Conservation (phyloP, 2,888 invertebrate genomes). For the Malthinus flaveolus region DNA sequence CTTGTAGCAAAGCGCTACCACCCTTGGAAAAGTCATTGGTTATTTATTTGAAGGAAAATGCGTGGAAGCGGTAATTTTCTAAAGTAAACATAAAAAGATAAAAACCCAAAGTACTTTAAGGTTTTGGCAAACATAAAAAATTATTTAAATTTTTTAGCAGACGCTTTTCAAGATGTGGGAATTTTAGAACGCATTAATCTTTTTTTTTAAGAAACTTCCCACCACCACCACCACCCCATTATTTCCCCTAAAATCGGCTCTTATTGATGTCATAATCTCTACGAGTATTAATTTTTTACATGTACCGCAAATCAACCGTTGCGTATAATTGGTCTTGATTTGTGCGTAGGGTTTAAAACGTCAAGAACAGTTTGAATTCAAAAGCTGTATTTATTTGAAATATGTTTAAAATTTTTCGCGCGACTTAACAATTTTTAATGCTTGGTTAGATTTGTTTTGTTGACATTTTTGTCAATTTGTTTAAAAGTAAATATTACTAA, state of each 20-base stretch:
- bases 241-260: neutral
- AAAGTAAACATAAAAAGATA: slow-evolving; percentile 32
- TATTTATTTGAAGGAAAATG: slow-evolving; percentile 40
- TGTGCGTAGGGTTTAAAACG: slow-evolving; percentile 14
- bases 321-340: slow-evolving; percentile 15
- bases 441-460: slow-evolving; percentile 13
- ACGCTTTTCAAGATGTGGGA: slow-evolving; percentile 5
- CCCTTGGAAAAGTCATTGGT: slow-evolving; percentile 47
- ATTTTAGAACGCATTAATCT: neutral
- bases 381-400: slow-evolving; percentile 21
- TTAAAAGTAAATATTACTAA: no score
- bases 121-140: slow-evolving; percentile 18
- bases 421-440: slow-evolving; percentile 23
- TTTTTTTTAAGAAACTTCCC: slow-evolving; percentile 3
- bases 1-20: slow-evolving; percentile 34
- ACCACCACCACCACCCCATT: slow-evolving; percentile 4
- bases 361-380: slow-evolving; percentile 16
- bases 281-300: slow-evolving; percentile 27
- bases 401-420: slow-evolving; percentile 25
- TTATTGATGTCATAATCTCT: slow-evolving; percentile 23
- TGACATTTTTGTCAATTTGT: neutral
- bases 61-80: slow-evolving; percentile 29
- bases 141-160: slow-evolving; percentile 20
- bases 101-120: slow-evolving; percentile 17
- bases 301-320: slow-evolving; percentile 14